Evolutionary conservation across 1,140 invertebrate genomes (phyloP), one percentile per base, ranked within the genome.

Genomic region (Leptoteleia sp.): DNA sequence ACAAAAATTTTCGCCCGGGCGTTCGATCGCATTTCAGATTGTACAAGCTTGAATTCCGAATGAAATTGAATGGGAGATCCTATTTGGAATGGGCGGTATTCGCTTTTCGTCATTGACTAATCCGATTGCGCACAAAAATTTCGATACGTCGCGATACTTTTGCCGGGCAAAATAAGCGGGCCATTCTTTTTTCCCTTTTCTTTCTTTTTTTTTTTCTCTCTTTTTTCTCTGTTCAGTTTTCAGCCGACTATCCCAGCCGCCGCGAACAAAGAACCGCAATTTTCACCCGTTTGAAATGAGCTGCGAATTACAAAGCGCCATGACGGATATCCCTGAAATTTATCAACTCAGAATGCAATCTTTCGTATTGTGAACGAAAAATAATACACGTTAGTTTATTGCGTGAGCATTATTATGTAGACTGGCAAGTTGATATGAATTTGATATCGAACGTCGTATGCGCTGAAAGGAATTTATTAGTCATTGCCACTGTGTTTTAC

Each of bases 21-120:
- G 57, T 83, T 83, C 80, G 82, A 83, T 83, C 82, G 82, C 81
- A 83, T 83, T 82, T 83, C 73, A 81, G 81, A 83, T 83, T 83
- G 75, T 59, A 65, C 42, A 62, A 64, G 72, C 37, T 82, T 59
- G 78, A 79, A 82, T 83, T 81, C 81, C 80, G 65, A 42, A 75
- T 45, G 67, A 71, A 79, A 83, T 82, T 82, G 82, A 83, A 83
- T 79, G 80, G n/a, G n/a, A 71, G 81, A 83, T 83, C 80, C 71
- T 68, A 71, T 82, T 82, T 70, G 70, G 48, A 59, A 75, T 55
- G 61, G 45, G 22, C n/a, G 55, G 45, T 62, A 68, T 64, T 55
- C 40, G 27, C 76, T 76, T 76, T 79, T 75, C 62, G 54, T 82
- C 67, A 68, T 42, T 57, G 72, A 65, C 70, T 84, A 84, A 85